Evolutionary conservation across 1,140 invertebrate genomes (phyloP), one percentile per base, ranked within the genome.

Genomic region (Anastrepha ludens): DNA sequence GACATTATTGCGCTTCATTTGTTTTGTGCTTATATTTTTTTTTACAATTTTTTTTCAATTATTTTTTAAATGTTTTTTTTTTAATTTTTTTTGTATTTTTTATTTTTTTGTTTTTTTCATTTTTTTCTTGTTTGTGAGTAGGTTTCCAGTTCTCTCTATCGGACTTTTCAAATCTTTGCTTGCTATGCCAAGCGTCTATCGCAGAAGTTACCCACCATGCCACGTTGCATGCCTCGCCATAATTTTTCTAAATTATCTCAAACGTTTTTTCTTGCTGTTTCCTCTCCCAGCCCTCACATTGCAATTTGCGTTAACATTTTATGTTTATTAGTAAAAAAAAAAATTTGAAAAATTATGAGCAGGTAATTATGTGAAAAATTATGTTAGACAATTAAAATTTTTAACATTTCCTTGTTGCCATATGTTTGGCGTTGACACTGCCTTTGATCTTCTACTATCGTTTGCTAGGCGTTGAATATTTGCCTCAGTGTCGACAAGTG

Each of bases 301-400:
- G 44, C 13, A 17, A 47, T 44, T 6, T 41, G 70, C 70, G 39
- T 17, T 47, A 20, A 11, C 44, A 55, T 55, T 81, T 50, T 58
- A 81, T 29, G 47, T 81, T 81, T 81, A 81, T 55, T 81, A 47
- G 1, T 50, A n/a, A 81, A 55, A 74, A 81, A 55, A 74, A 64
- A 29, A 29, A 29, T 29, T 29, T 29, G 29, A 29, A 29, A 74
- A 81, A 81, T 81, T 81, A 81, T 81, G 74, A 55, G 47, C 74
- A 81, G 74, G 74, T 81, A 81, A 81, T 81, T 81, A 81, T 81
- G 74, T 81, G 74, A 81, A 81, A 81, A 81, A 81, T 81, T 81
- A 81, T 81, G 47, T 81, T 81, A 20, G 44, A 81, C 47, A 81
- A 81, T 81, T 81, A 81, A 81, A 81, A 81, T 81, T 81, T 47